Base-by-base conservation (phyloP, 2,797 vertebrate genomes). In the Acanthornis magna region DNA sequence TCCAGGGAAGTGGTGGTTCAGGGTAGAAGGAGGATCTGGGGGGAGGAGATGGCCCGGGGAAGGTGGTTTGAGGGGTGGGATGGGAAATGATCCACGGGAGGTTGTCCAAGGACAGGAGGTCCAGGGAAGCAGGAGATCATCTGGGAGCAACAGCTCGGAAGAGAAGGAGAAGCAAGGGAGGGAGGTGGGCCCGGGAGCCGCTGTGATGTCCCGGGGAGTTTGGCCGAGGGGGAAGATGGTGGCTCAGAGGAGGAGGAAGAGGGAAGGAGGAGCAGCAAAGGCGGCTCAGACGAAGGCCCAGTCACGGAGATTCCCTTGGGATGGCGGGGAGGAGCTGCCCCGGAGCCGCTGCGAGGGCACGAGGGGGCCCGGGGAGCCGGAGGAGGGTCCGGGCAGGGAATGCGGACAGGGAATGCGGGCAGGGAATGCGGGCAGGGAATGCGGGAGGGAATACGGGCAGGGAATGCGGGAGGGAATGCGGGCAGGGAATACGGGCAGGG, bases 151-250 rank as follows among this genome's bases (percentile, higher is more conserved):
- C 1, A 67, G 14, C 47, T 32, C 25, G 29, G 16, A 65, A 32
- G 36, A 86, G 40, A 2, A 60, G 43, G 42, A 65, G 29, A 29
- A 68, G 10, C 9, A 17, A 17, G 55, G 43, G 16, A 38, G 36
- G 16, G n/a, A 45, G 25, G 13, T 26, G 15, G 29, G 36, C 65
- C 10, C 45, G 45, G 45, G 45, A 45, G 45, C 20, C 20, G 45
- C 18, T 45, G 45, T 16, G 4, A 18, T 53, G 32, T 18, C 9
- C 11, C 1, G n/a, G 13, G 15, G 17, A 22, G n/a, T 1, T 2
- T 25, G 60, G 22, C 55, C 58, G 7, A 14, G 57, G 47, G 47
- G 40, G 51, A 53, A 30, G 60, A 5, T 15, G 81, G 32, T 27
- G 57, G 22, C 38, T 6, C 13, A 7, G 61, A 27, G 57, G 14